Base-by-base conservation (phyloP, 2,888 invertebrate species). In the Hemistola chrysoprasaria region DNA sequence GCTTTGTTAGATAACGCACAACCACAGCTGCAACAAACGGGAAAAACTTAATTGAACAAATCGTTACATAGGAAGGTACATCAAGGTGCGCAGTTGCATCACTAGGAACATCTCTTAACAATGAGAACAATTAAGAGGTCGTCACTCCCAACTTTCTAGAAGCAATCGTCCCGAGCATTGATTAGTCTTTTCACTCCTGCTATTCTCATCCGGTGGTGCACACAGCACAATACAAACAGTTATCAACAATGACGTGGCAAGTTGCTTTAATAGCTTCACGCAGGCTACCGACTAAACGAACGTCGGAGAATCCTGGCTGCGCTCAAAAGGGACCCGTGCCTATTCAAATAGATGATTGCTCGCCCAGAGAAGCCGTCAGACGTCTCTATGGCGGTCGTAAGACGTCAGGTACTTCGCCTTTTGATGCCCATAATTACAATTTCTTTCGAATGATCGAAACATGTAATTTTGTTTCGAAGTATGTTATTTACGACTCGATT, bases 1-100 rank as follows among this genome's bases (percentile, higher is more conserved):
- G 90, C 82, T 93, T 94, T 50, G 94, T 94, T 65, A 94, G 88
- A 83, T 94, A 94, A 67, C 94, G 92, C 69, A 94, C 94, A 55
- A 93, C 93, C 65, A 94, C 93, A 69, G 94, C 94, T 94, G 92
- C 59, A 94, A 93, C 82, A 90, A 82, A 75, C 66, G 23, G 31
- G 23, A 41, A 62, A 72, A 71, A 65, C 46, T 35, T 49, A 39
- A 27, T n/a, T 50, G 32, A 46, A 62, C 40, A 57, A 63, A 43
- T 58, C 57, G 50, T 57, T 43, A 38, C 33, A 43, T 33, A 27
- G 26, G 16, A 16, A 16, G 16, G 4, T 16, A 3, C 16, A 20
- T 11, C 16, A 26, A 34, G 30, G 34, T 33, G 22, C 33, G 25
- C n/a, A n/a, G n/a, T 44, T 57, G 57, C 60, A 50, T 50, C 55